phyloP scores from a whole-genome alignment of 2,113 vertebrate genomes.

The rabbit (Oryctolagus cuniculus) region DNA sequence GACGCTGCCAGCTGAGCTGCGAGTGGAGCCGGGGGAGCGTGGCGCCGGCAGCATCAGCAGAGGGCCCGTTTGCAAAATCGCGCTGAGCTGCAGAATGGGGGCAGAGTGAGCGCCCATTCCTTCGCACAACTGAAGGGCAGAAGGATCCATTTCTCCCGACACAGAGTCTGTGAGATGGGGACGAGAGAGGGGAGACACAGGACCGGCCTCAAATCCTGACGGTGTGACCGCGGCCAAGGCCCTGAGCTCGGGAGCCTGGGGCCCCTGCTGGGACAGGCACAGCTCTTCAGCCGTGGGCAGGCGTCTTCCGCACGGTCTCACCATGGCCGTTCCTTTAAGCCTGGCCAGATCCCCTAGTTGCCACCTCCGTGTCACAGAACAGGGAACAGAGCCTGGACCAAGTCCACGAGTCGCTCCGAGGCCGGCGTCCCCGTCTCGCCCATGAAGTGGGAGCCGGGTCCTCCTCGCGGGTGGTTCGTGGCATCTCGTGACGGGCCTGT shows the following conservation, averaged over 20 bases:
- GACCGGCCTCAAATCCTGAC: neutral
- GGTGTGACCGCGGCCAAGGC: too few species aligned
- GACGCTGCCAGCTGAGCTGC: neutral
- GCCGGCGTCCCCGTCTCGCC: rapidly evolving
- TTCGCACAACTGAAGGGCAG: rapidly evolving
- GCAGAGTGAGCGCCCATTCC: neutral
- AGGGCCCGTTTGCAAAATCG: neutral
- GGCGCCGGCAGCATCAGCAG: neutral
- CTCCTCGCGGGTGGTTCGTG: neutral
- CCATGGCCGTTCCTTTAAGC: too few species aligned
- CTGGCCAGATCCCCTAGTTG: too few species aligned
- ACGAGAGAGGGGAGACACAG: neutral
- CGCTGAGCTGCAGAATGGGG: neutral
- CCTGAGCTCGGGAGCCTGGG: rapidly evolving
- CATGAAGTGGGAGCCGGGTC: rapidly evolving
- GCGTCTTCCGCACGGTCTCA: neutral
- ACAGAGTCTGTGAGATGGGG: too few species aligned
- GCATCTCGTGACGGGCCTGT: too few species aligned
- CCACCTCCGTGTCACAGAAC: too few species aligned
- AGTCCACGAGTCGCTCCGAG: neutral
- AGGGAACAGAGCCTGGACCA: too few species aligned
- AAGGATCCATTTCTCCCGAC: neutral
- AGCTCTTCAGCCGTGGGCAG: rapidly evolving
- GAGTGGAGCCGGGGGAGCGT: rapidly evolving
- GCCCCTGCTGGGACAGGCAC: neutral